Base-by-base conservation (phyloP, 2,888 invertebrate genomes). In the Choristoneura rosaceana region DNA sequence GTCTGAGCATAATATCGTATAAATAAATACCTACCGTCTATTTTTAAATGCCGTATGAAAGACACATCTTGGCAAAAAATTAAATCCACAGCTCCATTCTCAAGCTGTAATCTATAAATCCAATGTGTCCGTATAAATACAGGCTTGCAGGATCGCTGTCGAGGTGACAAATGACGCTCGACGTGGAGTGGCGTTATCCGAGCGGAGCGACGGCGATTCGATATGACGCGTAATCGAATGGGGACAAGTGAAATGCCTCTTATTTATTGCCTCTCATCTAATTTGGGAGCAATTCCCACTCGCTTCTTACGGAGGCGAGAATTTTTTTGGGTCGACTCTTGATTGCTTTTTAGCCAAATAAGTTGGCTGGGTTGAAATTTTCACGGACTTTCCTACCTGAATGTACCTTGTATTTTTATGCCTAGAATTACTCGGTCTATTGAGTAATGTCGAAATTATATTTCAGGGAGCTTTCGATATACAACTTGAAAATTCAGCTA, bases 161-260 rank as follows among this genome's bases (percentile, higher is more conserved):
- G 41, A 14, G 55, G 73, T 82, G 82, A 83, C 82, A 82, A 82
- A 84, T 81, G 81, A 81, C 79, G 74, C 70, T 70, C 73, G 76
- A 73, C 69, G 50, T 52, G 41, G 55, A 66, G 77, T 75, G 77
- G 76, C 78, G 77, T 74, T 73, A 75, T 76, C 80, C 75, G 74
- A 76, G 76, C 76, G 77, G 71, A 62, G 69, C 64, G 73, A 75
- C 78, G 76, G 70, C 79, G 76, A 82, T 81, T 78, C 78, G 78
- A 82, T 81, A 78, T 80, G 84, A 82, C 82, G 59, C 76, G 80
- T 84, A 83, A 86, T 83, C 83, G 82, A 83, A 83, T 83, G 79
- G 80, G 76, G 78, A 79, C 60, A 71, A 74, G 74, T 74, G 74
- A 50, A 70, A 79, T 74, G 81, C 77, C 78, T 78, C 80, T 82